phyloP scores from a whole-genome alignment of 2,797 vertebrate genomes.

The Brachyalestes nurse region DNA sequence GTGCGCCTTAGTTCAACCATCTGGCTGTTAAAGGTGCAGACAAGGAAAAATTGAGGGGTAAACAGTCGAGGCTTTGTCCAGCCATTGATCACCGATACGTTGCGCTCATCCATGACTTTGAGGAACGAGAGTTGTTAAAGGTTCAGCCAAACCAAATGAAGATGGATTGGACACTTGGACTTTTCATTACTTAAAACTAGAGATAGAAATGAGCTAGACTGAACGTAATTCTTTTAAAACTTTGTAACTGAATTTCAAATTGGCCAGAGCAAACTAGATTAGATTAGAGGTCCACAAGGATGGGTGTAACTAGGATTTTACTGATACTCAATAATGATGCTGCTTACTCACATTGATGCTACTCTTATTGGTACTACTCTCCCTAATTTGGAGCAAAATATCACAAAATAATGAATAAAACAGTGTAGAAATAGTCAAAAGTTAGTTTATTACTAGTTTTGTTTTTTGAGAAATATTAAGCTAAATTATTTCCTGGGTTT shows the following conservation, averaged over 20 bases:
- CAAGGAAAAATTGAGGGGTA: constrained; percentile 23
- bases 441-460: too few relatives aligned
- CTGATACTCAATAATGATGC: too few relatives aligned
- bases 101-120: constrained; percentile 38
- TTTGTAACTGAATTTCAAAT: not conserved
- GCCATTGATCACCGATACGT: constrained; percentile 47
- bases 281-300: too few relatives aligned
- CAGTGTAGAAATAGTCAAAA: too few relatives aligned
- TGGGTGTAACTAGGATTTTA: too few relatives aligned
- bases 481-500: too few relatives aligned
- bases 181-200: not conserved
- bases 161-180: constrained; percentile 31
- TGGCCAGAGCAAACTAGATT: not conserved
- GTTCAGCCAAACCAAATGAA: constrained; percentile 4
- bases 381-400: too few relatives aligned
- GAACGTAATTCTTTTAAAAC: not conserved
- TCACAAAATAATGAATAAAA: too few relatives aligned
- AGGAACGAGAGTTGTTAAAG: constrained; percentile 38
- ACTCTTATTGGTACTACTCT: too few relatives aligned
- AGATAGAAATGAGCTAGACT: not conserved
- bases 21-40: constrained; percentile 24
- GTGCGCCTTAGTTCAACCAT: constrained; percentile 4
- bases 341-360: too few relatives aligned
- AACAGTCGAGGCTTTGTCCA: constrained; percentile 14
- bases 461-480: too few relatives aligned